Percentiles rank a stretch among this genome's conserved stretches.
These are phyloP conservation scores for Drosophila austrosaltans DNA, from an alignment of 2,888 invertebrate species.

Conservation along the genomic window DNA sequence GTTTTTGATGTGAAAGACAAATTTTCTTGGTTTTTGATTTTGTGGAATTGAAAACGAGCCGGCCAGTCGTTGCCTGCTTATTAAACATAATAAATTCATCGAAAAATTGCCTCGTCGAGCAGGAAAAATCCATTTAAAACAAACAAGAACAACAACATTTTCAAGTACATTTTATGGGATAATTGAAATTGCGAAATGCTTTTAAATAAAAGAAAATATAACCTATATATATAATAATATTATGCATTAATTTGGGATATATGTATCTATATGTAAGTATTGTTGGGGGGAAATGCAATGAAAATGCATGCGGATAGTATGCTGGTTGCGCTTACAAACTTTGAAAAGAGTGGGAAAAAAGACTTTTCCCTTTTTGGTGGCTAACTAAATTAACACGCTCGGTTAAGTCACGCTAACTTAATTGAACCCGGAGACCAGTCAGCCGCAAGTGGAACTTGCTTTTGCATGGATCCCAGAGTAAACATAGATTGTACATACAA, in stretches of 20 bases:
- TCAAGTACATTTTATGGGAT: slow-evolving; percentile 70
- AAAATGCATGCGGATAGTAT: slow-evolving; percentile 22
- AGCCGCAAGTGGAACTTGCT: slow-evolving; percentile 11
- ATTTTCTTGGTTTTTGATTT: slow-evolving; percentile 34
- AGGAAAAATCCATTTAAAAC: slow-evolving; percentile 33
- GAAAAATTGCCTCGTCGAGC: slow-evolving; percentile 27
- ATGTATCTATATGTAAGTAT: not conserved
- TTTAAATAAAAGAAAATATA: slow-evolving; percentile 31
- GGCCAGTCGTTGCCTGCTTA: slow-evolving; percentile 23
- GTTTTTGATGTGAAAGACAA: slow-evolving; percentile 54
- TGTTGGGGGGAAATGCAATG: slow-evolving; percentile 15
- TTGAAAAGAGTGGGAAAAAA: slow-evolving; percentile 17
- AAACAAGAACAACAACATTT: slow-evolving; percentile 36
- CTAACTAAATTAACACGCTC: slow-evolving; percentile 69
- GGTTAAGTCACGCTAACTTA: slow-evolving; percentile 48
- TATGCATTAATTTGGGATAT: not conserved
- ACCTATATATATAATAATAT: not conserved
- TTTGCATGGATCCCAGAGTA: slow-evolving; percentile 1
- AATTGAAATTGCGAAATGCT: slow-evolving; percentile 60
- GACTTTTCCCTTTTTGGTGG: slow-evolving; percentile 14
- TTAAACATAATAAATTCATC: slow-evolving; percentile 55
- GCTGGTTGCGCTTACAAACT: slow-evolving; percentile 43
- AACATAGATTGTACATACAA: slow-evolving; percentile 2
- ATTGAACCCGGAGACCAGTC: slow-evolving; percentile 32
- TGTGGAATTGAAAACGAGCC: not conserved